These are phyloP conservation scores for Dipodomys spectabilis DNA, from an alignment of 2,113 vertebrate species.

Conservation along the genomic window DNA sequence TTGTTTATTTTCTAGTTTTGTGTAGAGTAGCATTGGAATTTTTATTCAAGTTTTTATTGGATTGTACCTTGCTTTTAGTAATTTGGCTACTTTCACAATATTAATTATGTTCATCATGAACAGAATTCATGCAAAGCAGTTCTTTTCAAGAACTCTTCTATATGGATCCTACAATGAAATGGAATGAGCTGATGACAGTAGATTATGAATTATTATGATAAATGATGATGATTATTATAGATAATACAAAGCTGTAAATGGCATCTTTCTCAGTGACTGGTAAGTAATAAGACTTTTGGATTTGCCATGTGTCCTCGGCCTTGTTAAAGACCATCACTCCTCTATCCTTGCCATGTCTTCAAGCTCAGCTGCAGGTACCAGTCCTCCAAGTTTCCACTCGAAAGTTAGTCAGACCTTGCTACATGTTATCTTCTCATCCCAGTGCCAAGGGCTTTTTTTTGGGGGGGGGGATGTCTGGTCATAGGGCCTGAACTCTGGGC, in stretches of 20 bases:
- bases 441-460: background rate
- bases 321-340: background rate
- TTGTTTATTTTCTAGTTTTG: no score
- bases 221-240: background rate
- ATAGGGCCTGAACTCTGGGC: no score
- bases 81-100: no score
- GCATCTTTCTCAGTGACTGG: background rate
- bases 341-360: background rate
- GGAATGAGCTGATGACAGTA: background rate
- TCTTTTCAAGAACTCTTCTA: background rate
- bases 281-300: background rate
- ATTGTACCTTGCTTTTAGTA: no score
- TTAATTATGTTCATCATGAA: no score
- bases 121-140: background rate
- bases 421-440: background rate
- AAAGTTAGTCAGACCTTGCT: background rate
- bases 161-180: background rate
- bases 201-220: background rate
- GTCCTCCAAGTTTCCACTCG: background rate
- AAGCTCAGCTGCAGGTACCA: background rate
- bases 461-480: no score
- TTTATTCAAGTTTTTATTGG: no score
- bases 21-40: no score
- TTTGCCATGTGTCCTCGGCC: background rate
- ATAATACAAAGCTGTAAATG: background rate